Percentiles rank a stretch among this genome's conserved stretches.
phyloP scores from a whole-genome alignment of 1,140 invertebrate genomes.

The Sycobia sp. region DNA sequence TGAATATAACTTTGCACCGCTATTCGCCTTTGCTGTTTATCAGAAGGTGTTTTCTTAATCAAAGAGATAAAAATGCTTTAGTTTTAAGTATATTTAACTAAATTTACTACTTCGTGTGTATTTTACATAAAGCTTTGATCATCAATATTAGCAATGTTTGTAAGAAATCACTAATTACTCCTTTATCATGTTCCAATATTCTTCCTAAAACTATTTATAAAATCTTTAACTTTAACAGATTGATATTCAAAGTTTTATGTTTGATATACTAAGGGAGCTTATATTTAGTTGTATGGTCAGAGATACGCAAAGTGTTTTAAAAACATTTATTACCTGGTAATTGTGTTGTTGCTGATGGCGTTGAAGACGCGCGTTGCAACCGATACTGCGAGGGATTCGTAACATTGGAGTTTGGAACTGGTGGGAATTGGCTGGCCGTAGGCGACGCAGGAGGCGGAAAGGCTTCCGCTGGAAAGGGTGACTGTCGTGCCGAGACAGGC shows the following conservation, averaged over 20 bases:
- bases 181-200: no score
- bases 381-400: constrained; percentile 66
- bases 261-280: no score
- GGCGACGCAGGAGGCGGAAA: constrained; percentile 63
- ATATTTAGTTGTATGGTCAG: no score
- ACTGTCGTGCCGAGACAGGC: constrained; percentile 62
- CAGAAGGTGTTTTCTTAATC: background rate
- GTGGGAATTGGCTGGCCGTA: constrained; percentile 59
- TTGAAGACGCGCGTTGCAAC: constrained; percentile 69
- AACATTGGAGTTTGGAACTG: constrained; percentile 62
- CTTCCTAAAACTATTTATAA: no score
- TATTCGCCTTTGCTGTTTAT: constrained; percentile 16
- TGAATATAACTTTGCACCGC: constrained; percentile 2
- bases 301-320: no score
- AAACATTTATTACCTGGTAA: constrained; percentile 74
- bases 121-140: no score
- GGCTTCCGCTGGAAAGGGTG: constrained; percentile 64
- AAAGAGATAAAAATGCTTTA: background rate
- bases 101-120: no score
- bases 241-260: no score
- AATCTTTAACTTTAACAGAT: no score
- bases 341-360: constrained; percentile 70
- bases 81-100: background rate
- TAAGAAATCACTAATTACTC: no score
- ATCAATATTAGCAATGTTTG: no score